A percentile compares a stretch with the other conserved stretches of the same genome.
These are phyloP conservation scores for Actinostola sp. DNA, from an alignment of 92 coral and sea anemone genomes.

Conservation along the genomic window DNA sequence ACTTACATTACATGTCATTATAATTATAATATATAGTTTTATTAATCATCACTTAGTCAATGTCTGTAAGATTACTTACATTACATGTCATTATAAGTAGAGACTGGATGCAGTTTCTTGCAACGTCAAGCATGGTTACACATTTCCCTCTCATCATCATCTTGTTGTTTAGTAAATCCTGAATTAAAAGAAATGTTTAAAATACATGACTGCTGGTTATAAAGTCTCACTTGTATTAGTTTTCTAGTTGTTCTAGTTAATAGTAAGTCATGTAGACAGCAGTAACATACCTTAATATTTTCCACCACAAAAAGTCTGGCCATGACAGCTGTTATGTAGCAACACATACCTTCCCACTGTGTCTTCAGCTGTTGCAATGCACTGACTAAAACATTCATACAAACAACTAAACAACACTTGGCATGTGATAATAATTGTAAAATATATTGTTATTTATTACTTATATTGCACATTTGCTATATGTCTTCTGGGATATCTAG, in stretches of 20 bases:
- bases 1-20: too few species aligned
- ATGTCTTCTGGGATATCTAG: not conserved
- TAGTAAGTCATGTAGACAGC: too few species aligned
- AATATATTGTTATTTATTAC: too few species aligned
- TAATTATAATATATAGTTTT: too few species aligned
- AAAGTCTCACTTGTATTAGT: too few species aligned
- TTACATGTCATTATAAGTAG: conserved; percentile 35
- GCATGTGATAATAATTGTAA: too few species aligned
- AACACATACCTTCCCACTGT: conserved; percentile 80
- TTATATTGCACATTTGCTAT: too few species aligned
- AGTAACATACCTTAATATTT: conserved; percentile 53
- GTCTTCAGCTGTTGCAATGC: conserved; percentile 32
- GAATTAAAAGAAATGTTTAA: not conserved
- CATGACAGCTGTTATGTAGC: conserved; percentile 75
- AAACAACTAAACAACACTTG: too few species aligned
- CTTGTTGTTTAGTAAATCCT: not conserved
- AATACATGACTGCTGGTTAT: too few species aligned
- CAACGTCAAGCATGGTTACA: conserved; percentile 56
- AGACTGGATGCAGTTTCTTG: conserved; percentile 67
- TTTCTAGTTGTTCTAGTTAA: too few species aligned
- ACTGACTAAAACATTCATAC: too few species aligned
- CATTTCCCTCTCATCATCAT: conserved; percentile 36
- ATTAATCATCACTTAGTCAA: too few species aligned
- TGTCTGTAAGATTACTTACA: conserved; percentile 22
- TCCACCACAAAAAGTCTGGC: conserved; percentile 61